These are phyloP conservation scores for Nothura maculosa DNA, from an alignment of 2,797 vertebrate genomes.

Conservation along the genomic window DNA sequence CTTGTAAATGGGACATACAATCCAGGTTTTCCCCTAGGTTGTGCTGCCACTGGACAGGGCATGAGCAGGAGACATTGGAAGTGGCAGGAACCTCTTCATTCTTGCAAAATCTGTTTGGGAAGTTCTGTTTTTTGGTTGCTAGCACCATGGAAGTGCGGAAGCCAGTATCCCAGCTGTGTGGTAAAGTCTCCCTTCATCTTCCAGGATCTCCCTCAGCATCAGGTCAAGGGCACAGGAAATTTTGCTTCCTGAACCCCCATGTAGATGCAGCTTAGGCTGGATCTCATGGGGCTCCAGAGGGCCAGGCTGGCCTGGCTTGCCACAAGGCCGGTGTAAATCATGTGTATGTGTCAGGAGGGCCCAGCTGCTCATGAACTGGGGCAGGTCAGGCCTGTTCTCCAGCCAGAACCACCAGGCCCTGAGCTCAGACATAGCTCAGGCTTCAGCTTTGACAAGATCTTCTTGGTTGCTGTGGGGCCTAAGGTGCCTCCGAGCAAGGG, in stretches of 20 bases:
- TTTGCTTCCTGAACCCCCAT: accelerated
- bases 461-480: too few species aligned
- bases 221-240: too few species aligned
- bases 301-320: accelerated
- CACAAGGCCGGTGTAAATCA: background rate
- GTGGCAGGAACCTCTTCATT: background rate
- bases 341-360: background rate
- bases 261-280: accelerated
- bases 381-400: background rate
- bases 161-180: too few species aligned
- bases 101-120: conserved; percentile 4
- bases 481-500: background rate
- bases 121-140: background rate
- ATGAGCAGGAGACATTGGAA: background rate
- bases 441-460: background rate
- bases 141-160: background rate
- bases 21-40: background rate
- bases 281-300: accelerated
- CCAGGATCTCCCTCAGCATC: background rate
- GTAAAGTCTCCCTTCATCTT: background rate
- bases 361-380: background rate
- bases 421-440: too few species aligned
- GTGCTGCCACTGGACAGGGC: background rate
- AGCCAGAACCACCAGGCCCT: background rate
- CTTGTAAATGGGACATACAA: accelerated